Conservation (phyloP, 2,113 vertebrate genomes). For the Egretta garzetta region DNA sequence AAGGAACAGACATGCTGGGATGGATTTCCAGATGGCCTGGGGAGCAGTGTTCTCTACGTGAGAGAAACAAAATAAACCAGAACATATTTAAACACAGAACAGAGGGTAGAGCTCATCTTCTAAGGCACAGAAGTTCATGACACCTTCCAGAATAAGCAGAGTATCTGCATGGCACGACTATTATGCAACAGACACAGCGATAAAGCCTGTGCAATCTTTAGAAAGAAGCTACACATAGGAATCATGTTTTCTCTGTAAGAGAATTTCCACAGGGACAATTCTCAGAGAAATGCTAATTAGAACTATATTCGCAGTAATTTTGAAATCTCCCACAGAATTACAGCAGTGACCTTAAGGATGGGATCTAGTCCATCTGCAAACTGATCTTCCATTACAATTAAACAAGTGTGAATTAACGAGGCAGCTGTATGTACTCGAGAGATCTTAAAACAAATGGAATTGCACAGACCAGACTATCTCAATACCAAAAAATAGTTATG, state of each 20-base stretch:
- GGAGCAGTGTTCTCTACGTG: conserved; percentile 89
- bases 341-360: neutral
- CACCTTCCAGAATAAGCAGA: neutral
- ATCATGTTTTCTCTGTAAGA: neutral
- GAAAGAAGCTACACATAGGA: neutral
- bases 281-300: neutral
- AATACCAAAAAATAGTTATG: neutral
- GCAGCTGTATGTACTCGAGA: neutral
- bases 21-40: conserved; percentile 90
- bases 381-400: neutral
- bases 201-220: neutral
- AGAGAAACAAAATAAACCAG: neutral
- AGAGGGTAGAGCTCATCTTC: neutral
- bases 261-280: neutral
- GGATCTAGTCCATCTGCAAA: neutral
- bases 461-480: neutral
- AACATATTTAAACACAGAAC: neutral
- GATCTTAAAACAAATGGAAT: neutral
- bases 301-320: neutral
- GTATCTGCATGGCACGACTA: neutral
- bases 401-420: neutral
- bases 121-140: neutral
- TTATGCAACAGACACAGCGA: neutral
- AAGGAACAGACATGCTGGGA: conserved; percentile 96
- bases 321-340: neutral